Evolutionary conservation across 2,888 invertebrate genomes (phyloP).

Genomic region (Andrena fulva): DNA sequence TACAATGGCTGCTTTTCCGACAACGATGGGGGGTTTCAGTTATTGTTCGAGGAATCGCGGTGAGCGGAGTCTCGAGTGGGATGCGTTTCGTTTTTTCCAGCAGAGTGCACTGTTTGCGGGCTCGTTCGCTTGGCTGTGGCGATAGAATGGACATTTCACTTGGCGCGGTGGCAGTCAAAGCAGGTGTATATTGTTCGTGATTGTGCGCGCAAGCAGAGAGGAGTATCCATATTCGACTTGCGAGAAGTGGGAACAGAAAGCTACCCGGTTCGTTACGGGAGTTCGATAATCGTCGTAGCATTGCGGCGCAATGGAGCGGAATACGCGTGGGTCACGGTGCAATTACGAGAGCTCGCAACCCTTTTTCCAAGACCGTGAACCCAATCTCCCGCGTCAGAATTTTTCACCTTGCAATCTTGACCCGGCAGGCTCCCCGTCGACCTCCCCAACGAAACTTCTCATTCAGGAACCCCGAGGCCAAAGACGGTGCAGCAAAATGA

Average conservation of each 20-base stretch:
- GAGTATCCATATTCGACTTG: too few species aligned
- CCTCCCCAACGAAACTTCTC: constrained; percentile 20
- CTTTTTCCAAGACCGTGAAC: background rate
- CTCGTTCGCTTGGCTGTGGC: background rate
- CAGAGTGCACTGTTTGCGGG: background rate
- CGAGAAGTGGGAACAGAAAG: too few species aligned
- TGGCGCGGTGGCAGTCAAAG: too few species aligned
- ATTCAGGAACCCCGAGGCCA: constrained; percentile 24
- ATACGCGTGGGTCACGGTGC: too few species aligned
- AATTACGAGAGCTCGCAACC: background rate
- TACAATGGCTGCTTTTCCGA: constrained; percentile 26
- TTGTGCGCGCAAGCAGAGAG: too few species aligned
- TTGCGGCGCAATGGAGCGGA: too few species aligned
- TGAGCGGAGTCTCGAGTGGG: constrained; percentile 15
- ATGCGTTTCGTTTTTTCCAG: constrained; percentile 14
- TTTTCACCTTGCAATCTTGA: constrained; percentile 22
- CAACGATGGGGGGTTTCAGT: background rate
- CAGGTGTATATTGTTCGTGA: too few species aligned
- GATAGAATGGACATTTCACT: too few species aligned
- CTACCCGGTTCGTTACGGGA: too few species aligned
- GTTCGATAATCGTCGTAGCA: too few species aligned
- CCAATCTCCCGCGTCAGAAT: constrained; percentile 6
- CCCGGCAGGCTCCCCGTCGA: constrained; percentile 9
- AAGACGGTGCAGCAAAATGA: background rate
- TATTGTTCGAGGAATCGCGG: constrained; percentile 21